phyloP scores from a whole-genome alignment of 2,888 invertebrate species.

The Oxytorus armatus region DNA sequence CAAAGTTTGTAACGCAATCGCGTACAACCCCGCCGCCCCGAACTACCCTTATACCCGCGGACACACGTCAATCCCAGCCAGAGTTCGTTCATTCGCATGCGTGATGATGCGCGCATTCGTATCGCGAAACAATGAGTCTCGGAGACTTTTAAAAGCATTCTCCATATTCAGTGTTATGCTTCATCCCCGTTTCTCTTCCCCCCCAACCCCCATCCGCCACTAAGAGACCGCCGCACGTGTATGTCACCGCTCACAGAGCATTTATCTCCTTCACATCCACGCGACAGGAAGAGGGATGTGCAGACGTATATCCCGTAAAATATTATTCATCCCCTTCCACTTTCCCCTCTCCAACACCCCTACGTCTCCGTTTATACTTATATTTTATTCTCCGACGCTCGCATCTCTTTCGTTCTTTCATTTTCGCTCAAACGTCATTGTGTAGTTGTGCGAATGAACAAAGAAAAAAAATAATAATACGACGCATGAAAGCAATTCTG shows the following conservation, averaged over 20 bases:
- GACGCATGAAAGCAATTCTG: too few relatives aligned
- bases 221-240: conserved; percentile 7
- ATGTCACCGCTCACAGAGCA: conserved; percentile 28
- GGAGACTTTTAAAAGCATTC: conserved; percentile 60
- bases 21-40: neutral
- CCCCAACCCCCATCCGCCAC: too few relatives aligned
- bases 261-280: conserved; percentile 38
- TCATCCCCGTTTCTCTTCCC: too few relatives aligned
- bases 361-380: neutral
- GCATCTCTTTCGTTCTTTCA: neutral
- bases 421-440: too few relatives aligned
- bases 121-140: conserved; percentile 72
- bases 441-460: too few relatives aligned
- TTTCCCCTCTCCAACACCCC: too few relatives aligned
- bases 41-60: conserved; percentile 15
- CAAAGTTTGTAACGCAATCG: conserved; percentile 3
- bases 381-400: neutral
- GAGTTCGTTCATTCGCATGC: conserved; percentile 61
- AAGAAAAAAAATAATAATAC: too few relatives aligned
- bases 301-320: conserved; percentile 20
- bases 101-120: conserved; percentile 74
- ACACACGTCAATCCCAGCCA: conserved; percentile 54
- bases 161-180: neutral
- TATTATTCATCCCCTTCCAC: conserved; percentile 9
- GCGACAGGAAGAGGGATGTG: neutral